Conservation (phyloP, 1,140 invertebrate species). For the Phenacoccus solenopsis region DNA sequence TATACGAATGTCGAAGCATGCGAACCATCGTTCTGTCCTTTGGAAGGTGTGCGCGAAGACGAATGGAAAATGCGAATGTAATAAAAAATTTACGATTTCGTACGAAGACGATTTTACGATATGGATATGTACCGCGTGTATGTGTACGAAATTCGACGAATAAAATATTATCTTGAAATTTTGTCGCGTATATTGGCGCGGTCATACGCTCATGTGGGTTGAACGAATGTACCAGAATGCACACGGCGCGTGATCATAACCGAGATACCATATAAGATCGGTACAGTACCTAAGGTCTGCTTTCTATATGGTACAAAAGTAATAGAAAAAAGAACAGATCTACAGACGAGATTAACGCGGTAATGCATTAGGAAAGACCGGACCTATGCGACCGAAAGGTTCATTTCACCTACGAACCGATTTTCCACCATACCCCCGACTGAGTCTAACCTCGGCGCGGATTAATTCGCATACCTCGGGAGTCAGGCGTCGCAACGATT, state of each 20-base stretch:
- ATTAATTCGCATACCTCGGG: too few relatives aligned
- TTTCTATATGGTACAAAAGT: too few relatives aligned
- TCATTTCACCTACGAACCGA: too few relatives aligned
- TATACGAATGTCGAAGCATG: neutral
- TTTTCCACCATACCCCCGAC: too few relatives aligned
- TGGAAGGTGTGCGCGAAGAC: too few relatives aligned
- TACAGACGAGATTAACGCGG: too few relatives aligned
- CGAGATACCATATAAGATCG: neutral
- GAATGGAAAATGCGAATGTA: neutral
- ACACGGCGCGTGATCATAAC: neutral
- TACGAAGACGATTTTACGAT: neutral
- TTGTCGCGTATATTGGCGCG: neutral
- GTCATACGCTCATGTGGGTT: neutral
- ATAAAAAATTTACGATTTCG: neutral
- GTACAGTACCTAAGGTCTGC: neutral
- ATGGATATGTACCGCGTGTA: too few relatives aligned
- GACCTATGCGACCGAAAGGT: too few relatives aligned
- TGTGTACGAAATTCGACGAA: neutral
- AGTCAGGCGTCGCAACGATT: too few relatives aligned
- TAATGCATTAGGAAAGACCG: too few relatives aligned
- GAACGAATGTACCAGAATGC: neutral
- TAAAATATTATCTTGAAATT: constrained; percentile 4
- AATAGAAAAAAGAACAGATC: too few relatives aligned
- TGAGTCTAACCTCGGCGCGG: too few relatives aligned
- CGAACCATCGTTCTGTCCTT: neutral